A percentile compares a stretch with the other conserved stretches of the same genome.
Conservation (phyloP, 2,797 vertebrate species). For the Enteromius viviparus region DNA sequence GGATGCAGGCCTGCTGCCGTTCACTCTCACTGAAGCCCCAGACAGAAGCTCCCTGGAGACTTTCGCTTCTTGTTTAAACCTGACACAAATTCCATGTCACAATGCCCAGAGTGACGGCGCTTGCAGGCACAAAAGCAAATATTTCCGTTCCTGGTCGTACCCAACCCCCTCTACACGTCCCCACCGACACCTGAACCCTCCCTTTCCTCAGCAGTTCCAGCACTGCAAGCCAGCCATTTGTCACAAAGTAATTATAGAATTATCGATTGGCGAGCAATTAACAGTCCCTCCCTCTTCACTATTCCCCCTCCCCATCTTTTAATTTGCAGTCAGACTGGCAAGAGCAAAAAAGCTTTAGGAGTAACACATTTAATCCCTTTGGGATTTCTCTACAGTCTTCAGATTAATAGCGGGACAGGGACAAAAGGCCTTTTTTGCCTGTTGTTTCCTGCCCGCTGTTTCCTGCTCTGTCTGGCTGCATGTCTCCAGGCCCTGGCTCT, state of each 20-base stretch:
- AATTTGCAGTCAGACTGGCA: constrained; percentile 77
- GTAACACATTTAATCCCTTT: constrained; percentile 80
- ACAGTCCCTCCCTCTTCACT: constrained; percentile 61
- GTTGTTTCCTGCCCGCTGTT: constrained; percentile 55
- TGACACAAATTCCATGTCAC: constrained; percentile 80
- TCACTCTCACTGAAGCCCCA: constrained; percentile 47
- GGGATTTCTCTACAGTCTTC: constrained; percentile 76
- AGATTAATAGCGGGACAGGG: constrained; percentile 78
- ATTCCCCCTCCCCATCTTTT: constrained; percentile 72
- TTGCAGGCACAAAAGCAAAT: constrained; percentile 84
- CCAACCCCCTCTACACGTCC: constrained; percentile 75
- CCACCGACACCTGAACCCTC: constrained; percentile 66
- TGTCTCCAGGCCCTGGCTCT: constrained; percentile 48
- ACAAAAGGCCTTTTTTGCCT: constrained; percentile 74
- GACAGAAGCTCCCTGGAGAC: constrained; percentile 50
- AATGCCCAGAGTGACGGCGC: constrained; percentile 72
- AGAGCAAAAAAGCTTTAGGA: constrained; percentile 64
- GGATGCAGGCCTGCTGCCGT: constrained; percentile 30
- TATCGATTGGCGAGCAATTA: constrained; percentile 87
- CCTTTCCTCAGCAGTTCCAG: constrained; percentile 57
- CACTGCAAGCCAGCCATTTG: constrained; percentile 81
- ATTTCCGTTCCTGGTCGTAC: constrained; percentile 80
- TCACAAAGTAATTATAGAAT: constrained; percentile 89
- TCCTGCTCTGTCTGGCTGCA: constrained; percentile 46
- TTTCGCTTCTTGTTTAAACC: constrained; percentile 72